These are phyloP conservation scores for Platyscapa corneri DNA, from an alignment of 1,140 invertebrate genomes.

Conservation along the genomic window DNA sequence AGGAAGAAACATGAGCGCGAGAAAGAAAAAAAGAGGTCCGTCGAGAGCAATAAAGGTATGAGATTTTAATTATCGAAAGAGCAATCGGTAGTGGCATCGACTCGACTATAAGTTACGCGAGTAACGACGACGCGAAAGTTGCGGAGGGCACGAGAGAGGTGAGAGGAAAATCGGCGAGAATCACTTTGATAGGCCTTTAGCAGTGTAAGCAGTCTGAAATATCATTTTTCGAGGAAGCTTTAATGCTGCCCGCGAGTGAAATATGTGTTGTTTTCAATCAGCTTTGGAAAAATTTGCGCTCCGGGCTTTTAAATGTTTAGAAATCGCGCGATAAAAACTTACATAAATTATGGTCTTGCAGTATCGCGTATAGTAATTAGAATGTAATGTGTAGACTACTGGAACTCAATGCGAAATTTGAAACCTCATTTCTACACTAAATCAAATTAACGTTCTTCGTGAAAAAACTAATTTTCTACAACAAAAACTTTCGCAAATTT, in stretches of 20 bases:
- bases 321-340: conserved; percentile 40
- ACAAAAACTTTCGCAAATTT: background rate
- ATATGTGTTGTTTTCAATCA: conserved; percentile 39
- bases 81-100: background rate
- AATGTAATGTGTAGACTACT: conserved; percentile 35
- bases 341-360: conserved; percentile 53
- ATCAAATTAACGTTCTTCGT: background rate
- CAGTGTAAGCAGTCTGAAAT: conserved; percentile 45
- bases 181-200: conserved; percentile 20
- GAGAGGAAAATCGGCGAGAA: background rate
- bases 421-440: conserved; percentile 18
- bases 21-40: background rate
- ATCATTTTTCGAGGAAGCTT: conserved; percentile 50
- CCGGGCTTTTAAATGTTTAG: conserved; percentile 35
- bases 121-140: background rate
- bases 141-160: background rate
- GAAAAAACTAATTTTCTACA: conserved; percentile 1
- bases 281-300: background rate
- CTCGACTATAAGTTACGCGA: no score
- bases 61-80: conserved; percentile 31
- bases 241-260: conserved; percentile 12
- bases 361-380: conserved; percentile 48
- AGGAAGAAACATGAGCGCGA: no score
- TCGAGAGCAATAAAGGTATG: background rate
- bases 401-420: conserved; percentile 21